Evolutionary conservation across 2,797 vertebrate species (phyloP), one percentile per base, ranked within the genome.

Genomic region (Aldrovandia affinis): DNA sequence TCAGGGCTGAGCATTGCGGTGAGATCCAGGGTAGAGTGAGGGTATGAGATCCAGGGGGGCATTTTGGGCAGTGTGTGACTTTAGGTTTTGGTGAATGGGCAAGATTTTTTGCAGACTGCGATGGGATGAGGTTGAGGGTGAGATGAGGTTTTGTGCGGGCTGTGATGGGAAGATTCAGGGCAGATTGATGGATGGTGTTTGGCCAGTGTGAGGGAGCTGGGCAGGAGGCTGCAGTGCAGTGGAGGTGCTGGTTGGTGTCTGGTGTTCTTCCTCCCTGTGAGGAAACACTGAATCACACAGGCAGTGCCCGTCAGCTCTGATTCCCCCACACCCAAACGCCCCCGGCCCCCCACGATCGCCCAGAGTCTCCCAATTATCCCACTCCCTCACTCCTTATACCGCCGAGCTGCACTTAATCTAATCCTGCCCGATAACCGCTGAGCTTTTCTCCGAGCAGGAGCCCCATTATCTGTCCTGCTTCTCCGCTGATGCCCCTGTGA

Each of bases 331-430:
- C 63, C 47, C 6, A 5, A 50, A 6, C 80, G 68, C 25, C 59
- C 50, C 57, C 28, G 36, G 77, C 87, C 81, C 79, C 81, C 85
- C 57, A 84, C 44, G 68, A 73, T 79, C 80, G 36, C 75, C 84
- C 85, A 30, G 22, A 61, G 81, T 83, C 82, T 77, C 73, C 20
- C 83, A 79, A 85, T 81, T 63, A 18, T 7, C 63, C 44, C 22
- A 6, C 30, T 25, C 36, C 44, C 65, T 55, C 81, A 33, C 85
- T 83, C 47, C 7, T 78, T 39, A n/a, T 73, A 42, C 68, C 78
- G 82, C 84, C 78, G 84, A 79, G 9, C 83, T 88, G 86, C 84
- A 83, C 68, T 70, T 85, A 85, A 89, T 87, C 83, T 86, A 33
- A 84, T 86, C 86, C 84, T 81, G 61, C 22, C 85, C 73, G 79